Percentiles rank a stretch among this genome's conserved stretches.
These are phyloP conservation scores for human DNA, from an alignment of 2,113 vertebrate genomes.

Conservation along the genomic window DNA sequence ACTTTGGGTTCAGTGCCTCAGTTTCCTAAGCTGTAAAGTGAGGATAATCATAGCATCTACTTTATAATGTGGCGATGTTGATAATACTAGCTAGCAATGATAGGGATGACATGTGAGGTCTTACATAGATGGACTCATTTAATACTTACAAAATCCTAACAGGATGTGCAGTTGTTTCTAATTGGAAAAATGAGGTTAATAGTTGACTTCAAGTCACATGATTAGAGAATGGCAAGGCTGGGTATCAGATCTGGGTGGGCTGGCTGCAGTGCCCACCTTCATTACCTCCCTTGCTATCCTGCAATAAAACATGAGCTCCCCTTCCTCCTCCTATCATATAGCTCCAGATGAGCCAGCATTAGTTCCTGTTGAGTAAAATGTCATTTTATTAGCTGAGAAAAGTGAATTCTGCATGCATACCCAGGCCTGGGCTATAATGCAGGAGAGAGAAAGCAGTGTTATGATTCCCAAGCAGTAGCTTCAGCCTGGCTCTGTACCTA, in stretches of 20 bases:
- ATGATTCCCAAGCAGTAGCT: background rate
- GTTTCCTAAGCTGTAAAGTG: background rate
- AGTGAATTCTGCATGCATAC: background rate
- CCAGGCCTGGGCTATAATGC: fast-evolving
- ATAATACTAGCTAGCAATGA: background rate
- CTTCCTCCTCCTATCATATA: background rate
- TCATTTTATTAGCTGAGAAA: background rate
- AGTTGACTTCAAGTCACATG: background rate
- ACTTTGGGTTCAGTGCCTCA: background rate
- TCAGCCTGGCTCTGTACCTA: background rate
- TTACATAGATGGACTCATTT: background rate
- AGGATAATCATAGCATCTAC: background rate
- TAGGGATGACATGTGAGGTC: background rate
- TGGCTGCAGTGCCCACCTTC: background rate
- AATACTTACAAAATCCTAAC: background rate
- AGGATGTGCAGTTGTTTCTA: background rate
- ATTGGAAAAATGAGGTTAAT: background rate
- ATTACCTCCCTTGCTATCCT: background rate
- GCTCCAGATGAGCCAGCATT: background rate
- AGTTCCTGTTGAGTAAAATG: background rate
- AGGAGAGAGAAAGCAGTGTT: background rate
- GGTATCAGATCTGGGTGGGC: background rate
- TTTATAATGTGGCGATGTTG: background rate
- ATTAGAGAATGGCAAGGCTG: background rate
- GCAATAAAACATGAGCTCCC: background rate